Percentiles rank a stretch among this genome's conserved stretches.
These are phyloP conservation scores for Icerya purchasi DNA, from an alignment of 2,888 invertebrate species.

Conservation along the genomic window DNA sequence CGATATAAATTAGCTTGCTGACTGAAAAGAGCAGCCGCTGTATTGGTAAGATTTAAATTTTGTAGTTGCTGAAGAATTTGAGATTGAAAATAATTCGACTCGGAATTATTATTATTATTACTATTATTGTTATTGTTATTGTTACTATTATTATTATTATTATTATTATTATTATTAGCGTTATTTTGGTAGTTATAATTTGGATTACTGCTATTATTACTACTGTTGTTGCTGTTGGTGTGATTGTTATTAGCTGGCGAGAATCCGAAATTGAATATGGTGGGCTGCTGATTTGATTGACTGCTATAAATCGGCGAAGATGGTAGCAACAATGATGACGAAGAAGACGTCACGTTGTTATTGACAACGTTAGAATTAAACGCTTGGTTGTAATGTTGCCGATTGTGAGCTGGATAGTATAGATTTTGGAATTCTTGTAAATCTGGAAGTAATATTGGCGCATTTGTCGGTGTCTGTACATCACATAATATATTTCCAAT, in stretches of 20 bases:
- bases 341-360: too few relatives aligned
- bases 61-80: conserved; percentile 33
- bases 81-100: conserved; percentile 24
- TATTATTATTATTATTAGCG: neutral
- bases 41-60: conserved; percentile 23
- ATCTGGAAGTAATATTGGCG: conserved; percentile 14
- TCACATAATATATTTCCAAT: conserved; percentile 14
- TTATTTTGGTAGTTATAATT: too few relatives aligned
- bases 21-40: conserved; percentile 23
- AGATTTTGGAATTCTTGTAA: conserved; percentile 12
- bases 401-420: neutral
- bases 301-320: neutral
- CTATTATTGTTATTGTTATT: too few relatives aligned
- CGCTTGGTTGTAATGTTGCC: neutral
- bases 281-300: neutral
- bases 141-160: conserved; percentile 16
- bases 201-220: too few relatives aligned
- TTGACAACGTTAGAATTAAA: neutral
- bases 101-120: neutral
- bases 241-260: conserved; percentile 14
- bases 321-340: conserved; percentile 2
- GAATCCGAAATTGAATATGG: conserved; percentile 17
- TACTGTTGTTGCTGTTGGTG: conserved; percentile 13
- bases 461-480: conserved; percentile 15
- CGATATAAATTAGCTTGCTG: conserved; percentile 25